A percentile compares a stretch with the other conserved stretches of the same genome.
phyloP scores from a whole-genome alignment of 2,797 vertebrate genomes.

The Clarias fuscus region DNA sequence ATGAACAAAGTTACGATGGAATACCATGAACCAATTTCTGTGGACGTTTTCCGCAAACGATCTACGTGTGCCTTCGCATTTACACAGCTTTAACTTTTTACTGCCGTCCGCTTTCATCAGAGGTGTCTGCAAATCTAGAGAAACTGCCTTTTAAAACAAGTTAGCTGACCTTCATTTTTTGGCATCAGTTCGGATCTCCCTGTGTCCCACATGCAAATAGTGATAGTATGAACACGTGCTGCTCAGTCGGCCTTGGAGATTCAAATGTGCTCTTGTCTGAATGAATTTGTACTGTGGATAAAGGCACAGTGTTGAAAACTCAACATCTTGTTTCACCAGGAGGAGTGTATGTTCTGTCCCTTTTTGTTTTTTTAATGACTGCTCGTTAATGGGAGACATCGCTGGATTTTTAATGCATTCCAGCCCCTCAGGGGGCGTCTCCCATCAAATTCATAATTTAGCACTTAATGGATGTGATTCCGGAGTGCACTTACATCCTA shows the following conservation, averaged over 20 bases:
- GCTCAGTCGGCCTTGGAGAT: slow-evolving; percentile 54
- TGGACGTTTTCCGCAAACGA: background rate
- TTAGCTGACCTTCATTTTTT: slow-evolving; percentile 57
- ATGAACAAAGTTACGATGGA: background rate
- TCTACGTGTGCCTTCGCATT: slow-evolving; percentile 38
- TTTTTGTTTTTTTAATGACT: slow-evolving; percentile 76
- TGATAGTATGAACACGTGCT: slow-evolving; percentile 67
- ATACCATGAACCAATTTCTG: background rate
- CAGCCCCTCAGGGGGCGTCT: slow-evolving; percentile 49
- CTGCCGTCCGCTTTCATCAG: background rate
- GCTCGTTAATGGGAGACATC: slow-evolving; percentile 61
- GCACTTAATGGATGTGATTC: slow-evolving; percentile 75
- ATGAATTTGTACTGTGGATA: slow-evolving; percentile 23
- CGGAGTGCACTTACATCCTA: slow-evolving; percentile 76
- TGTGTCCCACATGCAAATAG: slow-evolving; percentile 62
- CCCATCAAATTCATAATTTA: slow-evolving; percentile 80
- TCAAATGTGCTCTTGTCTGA: slow-evolving; percentile 61
- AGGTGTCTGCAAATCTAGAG: background rate
- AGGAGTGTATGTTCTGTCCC: slow-evolving; percentile 61
- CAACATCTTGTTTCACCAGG: slow-evolving; percentile 32
- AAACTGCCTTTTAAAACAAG: slow-evolving; percentile 53
- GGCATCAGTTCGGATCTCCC: slow-evolving; percentile 63
- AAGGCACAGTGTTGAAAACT: slow-evolving; percentile 43
- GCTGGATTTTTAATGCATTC: slow-evolving; percentile 59
- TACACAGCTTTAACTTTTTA: slow-evolving; percentile 60